Evolutionary conservation across 2,888 invertebrate species (phyloP), one percentile per base, ranked within the genome.

Genomic region (Pyrochroa serraticornis): DNA sequence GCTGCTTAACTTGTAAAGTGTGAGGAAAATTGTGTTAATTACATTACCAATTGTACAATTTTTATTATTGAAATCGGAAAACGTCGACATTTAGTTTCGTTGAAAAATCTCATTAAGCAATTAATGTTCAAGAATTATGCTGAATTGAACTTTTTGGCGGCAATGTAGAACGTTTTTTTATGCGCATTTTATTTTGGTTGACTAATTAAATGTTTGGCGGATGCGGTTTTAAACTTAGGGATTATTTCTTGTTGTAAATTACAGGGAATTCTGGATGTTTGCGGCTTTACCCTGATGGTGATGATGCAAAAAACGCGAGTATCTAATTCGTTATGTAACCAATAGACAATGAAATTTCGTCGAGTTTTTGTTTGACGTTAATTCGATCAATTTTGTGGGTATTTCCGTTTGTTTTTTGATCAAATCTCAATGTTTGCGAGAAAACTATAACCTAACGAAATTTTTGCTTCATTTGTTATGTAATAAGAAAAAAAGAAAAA

Each of bases 31-130:
- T 22, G 22, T 22, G 22, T 22, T 22, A 5, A 22, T 22, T 22
- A 22, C 2, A 22, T 22, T 22, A 22, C 5, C 22, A 22, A 22
- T 5, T 22, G 5, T 22, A 22, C 22, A 22, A 22, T 22, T 22
- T 22, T 22, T 5, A 22, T 22, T 22, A 22, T 22, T 5, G 22
- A 22, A 22, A 22, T 22, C 5, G 22, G 22, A 22, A 22, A 22
- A 22, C 22, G 22, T 22, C 22, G 22, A 22, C 22, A 22, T 22
- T 22, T 22, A 46, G 59, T 59, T 59, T 54, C 59, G 59, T 54
- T 55, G 50, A 58, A 58, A 54, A 54, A 58, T 58, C 54, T 58
- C 58, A 58, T 58, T 58, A 58, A 58, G 58, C 59, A 59, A 54
- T 43, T 53, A 47, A 58, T 53, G 33, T 38, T 53, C 38, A 39